Percentiles rank a stretch among this genome's conserved stretches.
phyloP scores from a whole-genome alignment of 2,888 invertebrate species.

The Netelia melanura region DNA sequence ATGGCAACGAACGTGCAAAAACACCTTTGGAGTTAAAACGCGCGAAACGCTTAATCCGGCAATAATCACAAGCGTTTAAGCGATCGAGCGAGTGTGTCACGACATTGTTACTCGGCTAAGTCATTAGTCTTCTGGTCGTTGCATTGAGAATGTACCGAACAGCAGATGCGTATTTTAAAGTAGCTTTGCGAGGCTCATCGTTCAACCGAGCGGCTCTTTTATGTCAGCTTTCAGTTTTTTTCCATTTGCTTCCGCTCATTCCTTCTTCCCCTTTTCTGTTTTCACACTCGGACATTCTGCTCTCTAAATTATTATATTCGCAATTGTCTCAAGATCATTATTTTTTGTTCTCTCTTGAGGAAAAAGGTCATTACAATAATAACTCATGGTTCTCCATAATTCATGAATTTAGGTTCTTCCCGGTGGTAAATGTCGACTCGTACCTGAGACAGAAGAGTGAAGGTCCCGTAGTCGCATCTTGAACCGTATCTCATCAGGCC shows the following conservation, averaged over 20 bases:
- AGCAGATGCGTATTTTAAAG: conserved; percentile 18
- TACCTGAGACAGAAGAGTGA: conserved; percentile 89
- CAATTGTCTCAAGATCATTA: not conserved
- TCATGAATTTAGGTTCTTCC: conserved; percentile 25
- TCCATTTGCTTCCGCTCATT: conserved; percentile 1
- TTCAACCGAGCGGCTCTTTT: not conserved
- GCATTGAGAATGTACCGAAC: conserved; percentile 7
- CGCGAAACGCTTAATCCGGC: conserved; percentile 40
- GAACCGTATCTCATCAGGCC: conserved; percentile 89
- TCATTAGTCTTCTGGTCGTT: conserved; percentile 32
- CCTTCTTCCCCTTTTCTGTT: not conserved
- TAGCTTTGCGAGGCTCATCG: conserved; percentile 23
- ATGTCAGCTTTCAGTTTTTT: conserved; percentile 27
- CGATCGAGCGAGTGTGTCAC: conserved; percentile 49
- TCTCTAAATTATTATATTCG: not conserved
- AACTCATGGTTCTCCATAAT: not conserved
- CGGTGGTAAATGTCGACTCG: conserved; percentile 14
- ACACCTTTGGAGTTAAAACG: conserved; percentile 23
- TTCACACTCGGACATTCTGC: not conserved
- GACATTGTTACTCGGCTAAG: conserved; percentile 51
- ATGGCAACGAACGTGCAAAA: conserved; percentile 4
- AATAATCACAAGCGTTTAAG: conserved; percentile 55
- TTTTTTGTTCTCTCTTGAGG: not conserved
- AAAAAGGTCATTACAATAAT: not conserved
- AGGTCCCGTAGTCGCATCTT: conserved; percentile 91